These are phyloP conservation scores for Acestrorhynchus altus DNA, from an alignment of 2,797 vertebrate species.

Conservation along the genomic window DNA sequence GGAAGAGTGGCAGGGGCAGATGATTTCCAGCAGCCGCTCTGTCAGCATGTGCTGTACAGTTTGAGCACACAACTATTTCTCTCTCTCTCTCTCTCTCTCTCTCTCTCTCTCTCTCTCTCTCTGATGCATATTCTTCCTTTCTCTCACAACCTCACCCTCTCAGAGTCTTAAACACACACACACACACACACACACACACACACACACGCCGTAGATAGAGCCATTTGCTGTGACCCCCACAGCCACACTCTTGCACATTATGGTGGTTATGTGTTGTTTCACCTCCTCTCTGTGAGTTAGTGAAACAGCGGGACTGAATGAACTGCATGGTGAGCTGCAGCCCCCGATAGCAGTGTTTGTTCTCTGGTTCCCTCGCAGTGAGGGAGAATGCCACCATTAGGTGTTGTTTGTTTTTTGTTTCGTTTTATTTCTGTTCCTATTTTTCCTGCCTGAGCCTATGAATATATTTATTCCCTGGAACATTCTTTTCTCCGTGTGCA, in stretches of 20 bases:
- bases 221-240: constrained; percentile 4
- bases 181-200: not conserved
- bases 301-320: not conserved
- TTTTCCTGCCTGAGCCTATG: not conserved
- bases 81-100: constrained; percentile 29
- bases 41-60: constrained; percentile 58
- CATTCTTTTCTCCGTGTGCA: not conserved
- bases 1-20: constrained; percentile 80
- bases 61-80: constrained; percentile 42
- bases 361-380: not conserved
- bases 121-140: not conserved
- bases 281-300: not conserved
- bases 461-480: not conserved
- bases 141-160: too few relatives aligned
- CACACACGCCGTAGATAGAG: constrained; percentile 1
- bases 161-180: not conserved
- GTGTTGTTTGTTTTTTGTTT: not conserved
- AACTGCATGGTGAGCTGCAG: not conserved
- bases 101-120: not conserved
- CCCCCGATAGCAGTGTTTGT: not conserved
- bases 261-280: not conserved
- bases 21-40: constrained; percentile 75
- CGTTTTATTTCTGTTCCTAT: not conserved
- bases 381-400: not conserved
- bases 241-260: not conserved